Conservation (phyloP, 2,888 invertebrate genomes). For the Drosophila limbata region DNA sequence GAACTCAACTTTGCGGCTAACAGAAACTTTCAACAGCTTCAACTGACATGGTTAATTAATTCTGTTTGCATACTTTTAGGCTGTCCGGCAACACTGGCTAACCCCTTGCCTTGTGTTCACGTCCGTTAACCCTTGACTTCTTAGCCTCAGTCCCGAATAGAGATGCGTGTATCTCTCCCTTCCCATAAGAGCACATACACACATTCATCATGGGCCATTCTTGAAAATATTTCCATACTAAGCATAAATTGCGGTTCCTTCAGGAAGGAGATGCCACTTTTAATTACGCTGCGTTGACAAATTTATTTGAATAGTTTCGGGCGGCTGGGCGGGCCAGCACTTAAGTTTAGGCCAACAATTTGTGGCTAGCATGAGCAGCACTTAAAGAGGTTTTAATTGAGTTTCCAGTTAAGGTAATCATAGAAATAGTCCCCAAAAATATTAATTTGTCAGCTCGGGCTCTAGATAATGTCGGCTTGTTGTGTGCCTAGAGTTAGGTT, state of each 20-base stretch:
- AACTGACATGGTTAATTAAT: constrained; percentile 64
- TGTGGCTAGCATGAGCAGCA: constrained; percentile 50
- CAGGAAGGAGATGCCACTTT: constrained; percentile 51
- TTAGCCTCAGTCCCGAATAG: constrained; percentile 9
- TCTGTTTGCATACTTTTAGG: constrained; percentile 67
- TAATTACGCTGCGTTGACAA: constrained; percentile 70
- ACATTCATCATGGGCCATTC: constrained; percentile 43
- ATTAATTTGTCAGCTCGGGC: constrained; percentile 30
- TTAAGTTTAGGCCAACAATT: constrained; percentile 61
- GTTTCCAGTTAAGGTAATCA: constrained; percentile 50
- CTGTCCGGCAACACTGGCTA: constrained; percentile 39
- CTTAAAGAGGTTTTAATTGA: constrained; percentile 63
- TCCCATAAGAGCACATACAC: background rate
- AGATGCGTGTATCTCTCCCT: constrained; percentile 9
- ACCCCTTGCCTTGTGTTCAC: background rate
- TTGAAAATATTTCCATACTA: constrained; percentile 32
- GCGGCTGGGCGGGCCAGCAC: constrained; percentile 29
- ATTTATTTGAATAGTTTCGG: constrained; percentile 68
- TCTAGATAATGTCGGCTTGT: constrained; percentile 21
- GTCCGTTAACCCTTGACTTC: constrained; percentile 41
- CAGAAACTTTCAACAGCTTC: constrained; percentile 52
- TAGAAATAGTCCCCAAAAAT: constrained; percentile 1
- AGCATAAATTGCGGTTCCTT: constrained; percentile 53
- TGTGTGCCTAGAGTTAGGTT: constrained; percentile 19
- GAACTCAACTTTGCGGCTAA: constrained; percentile 40